Conservation (phyloP, 2,113 vertebrate genomes). For the Psittacara wagleri region DNA sequence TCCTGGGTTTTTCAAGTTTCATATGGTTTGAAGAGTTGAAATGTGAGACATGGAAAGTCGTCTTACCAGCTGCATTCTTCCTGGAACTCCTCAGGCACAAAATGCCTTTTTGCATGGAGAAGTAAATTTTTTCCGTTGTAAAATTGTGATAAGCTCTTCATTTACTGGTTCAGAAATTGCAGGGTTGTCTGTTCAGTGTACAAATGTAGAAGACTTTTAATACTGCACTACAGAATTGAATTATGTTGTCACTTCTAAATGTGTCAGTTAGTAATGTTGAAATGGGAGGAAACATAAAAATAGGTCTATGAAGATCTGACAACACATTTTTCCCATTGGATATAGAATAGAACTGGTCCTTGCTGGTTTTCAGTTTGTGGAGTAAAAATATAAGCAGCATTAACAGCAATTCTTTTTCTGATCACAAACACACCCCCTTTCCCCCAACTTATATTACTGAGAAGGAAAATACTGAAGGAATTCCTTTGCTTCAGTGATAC, state of each 20-base stretch:
- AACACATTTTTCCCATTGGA: background rate
- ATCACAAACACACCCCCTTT: background rate
- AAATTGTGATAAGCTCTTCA: background rate
- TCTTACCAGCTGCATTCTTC: background rate
- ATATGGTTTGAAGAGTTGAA: background rate
- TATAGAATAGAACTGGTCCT: background rate
- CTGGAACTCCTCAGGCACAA: background rate
- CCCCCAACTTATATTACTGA: accelerated
- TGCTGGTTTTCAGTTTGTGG: background rate
- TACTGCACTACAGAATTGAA: background rate
- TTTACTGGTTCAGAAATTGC: background rate
- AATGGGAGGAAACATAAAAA: background rate
- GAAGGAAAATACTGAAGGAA: background rate
- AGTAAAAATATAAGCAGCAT: background rate
- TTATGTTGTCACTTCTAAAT: background rate
- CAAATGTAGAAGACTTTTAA: accelerated
- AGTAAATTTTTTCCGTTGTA: background rate
- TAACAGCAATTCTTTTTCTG: background rate
- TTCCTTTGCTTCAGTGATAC: background rate
- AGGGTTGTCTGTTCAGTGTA: background rate
- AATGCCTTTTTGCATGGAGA: background rate
- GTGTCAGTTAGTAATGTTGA: background rate
- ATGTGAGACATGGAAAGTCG: background rate
- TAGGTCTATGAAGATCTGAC: background rate
- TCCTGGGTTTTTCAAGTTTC: background rate